Evolutionary conservation across 2,113 vertebrate species (phyloP), one percentile per base, ranked within the genome.

Genomic region (Oxyruncus cristatus): DNA sequence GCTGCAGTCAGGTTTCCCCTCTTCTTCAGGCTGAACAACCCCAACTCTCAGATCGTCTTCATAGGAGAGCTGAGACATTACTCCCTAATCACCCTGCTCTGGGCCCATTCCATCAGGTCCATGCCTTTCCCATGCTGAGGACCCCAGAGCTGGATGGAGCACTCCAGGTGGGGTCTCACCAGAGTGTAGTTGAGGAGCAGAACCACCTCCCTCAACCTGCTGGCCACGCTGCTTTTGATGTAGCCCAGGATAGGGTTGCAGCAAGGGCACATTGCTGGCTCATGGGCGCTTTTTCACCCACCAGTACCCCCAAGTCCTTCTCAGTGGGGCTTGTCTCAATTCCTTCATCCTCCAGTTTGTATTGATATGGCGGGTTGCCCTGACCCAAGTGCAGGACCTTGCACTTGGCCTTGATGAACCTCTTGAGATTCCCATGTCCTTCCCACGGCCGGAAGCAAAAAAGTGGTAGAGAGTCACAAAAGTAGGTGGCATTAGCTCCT

Each of bases 11-110:
- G 39, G 19, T 63, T 84, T 24, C 12, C 35, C 26, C 6, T 76
- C 67, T 61, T 22, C 30, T 63, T 37, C 72, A 35, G 35, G 5
- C 11, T 8, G n/a, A 70, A 63, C 17, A 55, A 42, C 14, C 14
- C 35, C 9, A 12, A 2, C 32, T 84, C 6, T 49, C 47, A 76
- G 30, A 3, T 14, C 18, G 6, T 27, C 26, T 55, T 62, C 63
- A 42, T 16, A 24, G 18, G 20, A 76, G 26, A 47, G 24, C 61
- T 41, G 63, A 42, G 32, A 49, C 30, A 49, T 33, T n/a, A n/a
- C n/a, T 5, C 44, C 39, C 12, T 37, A 22, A 32, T 32, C 0
- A 0, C 14, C 18, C 30, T 56, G 17, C 71, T 56, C 41, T 24
- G 18, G 49, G 16, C 26, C 26, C 56, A 17, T 56, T 56, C 47